Conservation (phyloP, 2,797 vertebrate species). For the Octomys mimax region DNA sequence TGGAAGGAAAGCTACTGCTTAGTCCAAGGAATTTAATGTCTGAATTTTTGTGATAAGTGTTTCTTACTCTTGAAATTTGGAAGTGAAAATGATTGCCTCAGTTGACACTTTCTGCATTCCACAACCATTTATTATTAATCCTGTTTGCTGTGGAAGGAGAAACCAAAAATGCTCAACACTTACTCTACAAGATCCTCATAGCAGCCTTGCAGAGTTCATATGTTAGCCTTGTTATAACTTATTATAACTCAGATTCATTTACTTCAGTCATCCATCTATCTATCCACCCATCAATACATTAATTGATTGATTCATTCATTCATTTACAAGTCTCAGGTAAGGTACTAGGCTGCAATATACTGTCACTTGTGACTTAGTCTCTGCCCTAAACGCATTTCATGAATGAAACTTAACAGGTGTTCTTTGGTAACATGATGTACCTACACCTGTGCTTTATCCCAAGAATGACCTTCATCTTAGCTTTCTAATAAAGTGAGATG, state of each 20-base stretch:
- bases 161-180: not conserved
- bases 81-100: conserved; percentile 15
- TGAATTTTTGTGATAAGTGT: not conserved
- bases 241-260: not conserved
- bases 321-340: not conserved
- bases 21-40: not conserved
- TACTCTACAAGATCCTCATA: not conserved
- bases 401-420: not conserved
- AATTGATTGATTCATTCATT: not conserved
- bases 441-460: not conserved
- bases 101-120: conserved; percentile 4
- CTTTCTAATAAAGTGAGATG: not conserved
- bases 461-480: not conserved
- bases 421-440: not conserved
- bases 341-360: not conserved
- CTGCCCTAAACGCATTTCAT: not conserved
- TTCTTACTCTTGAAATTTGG: conserved; percentile 59
- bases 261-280: not conserved
- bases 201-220: not conserved
- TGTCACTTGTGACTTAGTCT: not conserved
- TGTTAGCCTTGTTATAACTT: not conserved
- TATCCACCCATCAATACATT: not conserved
- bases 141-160: conserved; percentile 20
- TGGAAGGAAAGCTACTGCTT: not conserved
- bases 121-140: conserved; percentile 31